Percentiles rank a stretch among this genome's conserved stretches.
These are phyloP conservation scores for Myripristis jacobus DNA, from an alignment of 2,797 vertebrate genomes.

Conservation along the genomic window DNA sequence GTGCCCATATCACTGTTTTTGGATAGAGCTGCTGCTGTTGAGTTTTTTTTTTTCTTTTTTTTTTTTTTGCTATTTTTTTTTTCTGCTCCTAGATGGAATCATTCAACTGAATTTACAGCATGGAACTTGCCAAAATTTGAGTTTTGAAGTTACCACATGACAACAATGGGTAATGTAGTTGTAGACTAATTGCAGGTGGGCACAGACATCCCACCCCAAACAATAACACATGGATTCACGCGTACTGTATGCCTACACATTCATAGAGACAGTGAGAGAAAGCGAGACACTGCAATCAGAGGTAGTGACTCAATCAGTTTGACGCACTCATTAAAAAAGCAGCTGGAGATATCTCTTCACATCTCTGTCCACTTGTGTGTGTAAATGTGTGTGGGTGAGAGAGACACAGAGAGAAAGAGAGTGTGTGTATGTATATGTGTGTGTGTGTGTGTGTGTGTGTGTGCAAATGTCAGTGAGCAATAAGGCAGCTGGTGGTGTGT, in stretches of 20 bases:
- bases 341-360: slow-evolving; percentile 83
- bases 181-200: too few species aligned
- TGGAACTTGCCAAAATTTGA: too few species aligned
- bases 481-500: slow-evolving; percentile 81
- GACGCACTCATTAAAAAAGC: slow-evolving; percentile 83
- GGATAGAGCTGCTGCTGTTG: too few species aligned
- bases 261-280: slow-evolving; percentile 26
- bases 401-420: slow-evolving; percentile 18
- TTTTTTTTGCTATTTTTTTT: too few species aligned
- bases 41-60: too few species aligned
- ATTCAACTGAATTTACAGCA: too few species aligned
- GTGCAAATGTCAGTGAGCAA: slow-evolving; percentile 84
- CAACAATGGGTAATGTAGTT: too few species aligned
- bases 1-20: too few species aligned
- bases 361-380: slow-evolving; percentile 76
- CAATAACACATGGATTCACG: slow-evolving; percentile 13
- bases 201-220: too few species aligned
- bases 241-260: slow-evolving; percentile 31
- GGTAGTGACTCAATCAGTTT: slow-evolving; percentile 72
- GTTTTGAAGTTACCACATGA: too few species aligned
- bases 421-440: slow-evolving; percentile 8
- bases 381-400: slow-evolving; percentile 38
- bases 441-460: slow-evolving; percentile 53
- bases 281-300: slow-evolving; percentile 63
- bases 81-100: too few species aligned